phyloP scores from a whole-genome alignment of 2,113 vertebrate genomes.

The Lepus timidus region DNA sequence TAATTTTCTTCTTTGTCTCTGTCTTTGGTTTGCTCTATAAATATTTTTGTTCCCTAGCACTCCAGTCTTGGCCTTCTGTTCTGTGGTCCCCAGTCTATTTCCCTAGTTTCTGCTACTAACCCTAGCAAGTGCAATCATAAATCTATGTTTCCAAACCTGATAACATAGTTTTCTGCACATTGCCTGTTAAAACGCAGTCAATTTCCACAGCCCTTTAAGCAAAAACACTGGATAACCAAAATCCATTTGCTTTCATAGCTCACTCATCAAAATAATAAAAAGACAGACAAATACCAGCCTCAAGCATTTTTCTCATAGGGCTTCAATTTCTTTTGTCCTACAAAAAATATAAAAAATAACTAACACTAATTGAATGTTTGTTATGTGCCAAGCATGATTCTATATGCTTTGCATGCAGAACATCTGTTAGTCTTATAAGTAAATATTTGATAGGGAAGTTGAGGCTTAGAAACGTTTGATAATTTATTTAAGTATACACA shows the following conservation, averaged over 20 bases:
- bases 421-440: slow-evolving; percentile 47
- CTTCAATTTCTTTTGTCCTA: background rate
- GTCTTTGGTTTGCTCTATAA: background rate
- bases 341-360: slow-evolving; percentile 19
- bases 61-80: background rate
- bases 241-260: background rate
- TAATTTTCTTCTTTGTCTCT: background rate
- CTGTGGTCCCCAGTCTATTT: background rate
- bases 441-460: slow-evolving; percentile 56
- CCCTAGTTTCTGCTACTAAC: background rate
- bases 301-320: slow-evolving; percentile 29
- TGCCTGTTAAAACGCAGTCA: slow-evolving; percentile 5
- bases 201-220: slow-evolving; percentile 3
- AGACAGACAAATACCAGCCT: background rate
- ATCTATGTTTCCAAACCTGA: background rate
- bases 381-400: background rate
- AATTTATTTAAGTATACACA: slow-evolving; percentile 3
- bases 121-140: background rate
- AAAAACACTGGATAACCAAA: slow-evolving; percentile 38
- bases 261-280: slow-evolving; percentile 35
- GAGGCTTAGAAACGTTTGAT: background rate
- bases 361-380: slow-evolving; percentile 50
- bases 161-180: background rate
- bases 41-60: background rate
- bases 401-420: slow-evolving; percentile 11